phyloP scores from a whole-genome alignment of 2,888 invertebrate genomes.

The Eupithecia subumbrata region DNA sequence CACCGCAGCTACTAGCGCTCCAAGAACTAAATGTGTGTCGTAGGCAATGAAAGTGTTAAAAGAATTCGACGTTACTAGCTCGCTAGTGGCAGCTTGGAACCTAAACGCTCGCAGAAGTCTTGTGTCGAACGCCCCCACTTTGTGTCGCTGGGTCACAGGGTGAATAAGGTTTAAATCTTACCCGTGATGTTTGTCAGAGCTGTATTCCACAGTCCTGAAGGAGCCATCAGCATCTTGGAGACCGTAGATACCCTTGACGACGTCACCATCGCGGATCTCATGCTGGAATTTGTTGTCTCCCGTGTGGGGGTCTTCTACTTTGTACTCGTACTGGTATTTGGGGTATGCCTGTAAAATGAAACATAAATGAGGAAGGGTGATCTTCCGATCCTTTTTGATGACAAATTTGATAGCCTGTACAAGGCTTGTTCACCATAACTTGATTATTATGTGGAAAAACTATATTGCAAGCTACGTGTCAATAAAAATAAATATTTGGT shows the following conservation, averaged over 20 bases:
- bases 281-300: conserved; percentile 86
- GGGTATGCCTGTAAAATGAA: conserved; percentile 73
- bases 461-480: neutral
- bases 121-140: neutral
- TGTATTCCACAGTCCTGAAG: conserved; percentile 85
- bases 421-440: neutral
- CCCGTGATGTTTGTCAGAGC: conserved; percentile 84
- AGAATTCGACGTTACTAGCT: neutral
- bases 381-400: neutral
- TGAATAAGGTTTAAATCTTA: conserved; percentile 53
- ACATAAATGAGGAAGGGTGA: neutral
- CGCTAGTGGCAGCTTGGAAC: neutral
- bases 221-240: conserved; percentile 85
- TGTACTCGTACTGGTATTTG: conserved; percentile 85
- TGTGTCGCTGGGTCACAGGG: neutral
- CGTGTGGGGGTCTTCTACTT: conserved; percentile 85
- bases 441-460: neutral
- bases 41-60: neutral
- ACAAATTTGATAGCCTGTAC: neutral
- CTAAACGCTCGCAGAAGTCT: neutral
- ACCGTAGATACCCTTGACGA: conserved; percentile 86
- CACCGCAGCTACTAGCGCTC: too few relatives aligned
- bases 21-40: too few relatives aligned
- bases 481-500: neutral
- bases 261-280: conserved; percentile 85